These are phyloP conservation scores for Psilopsiagon aymara DNA, from an alignment of 2,113 vertebrate genomes.

Conservation along the genomic window DNA sequence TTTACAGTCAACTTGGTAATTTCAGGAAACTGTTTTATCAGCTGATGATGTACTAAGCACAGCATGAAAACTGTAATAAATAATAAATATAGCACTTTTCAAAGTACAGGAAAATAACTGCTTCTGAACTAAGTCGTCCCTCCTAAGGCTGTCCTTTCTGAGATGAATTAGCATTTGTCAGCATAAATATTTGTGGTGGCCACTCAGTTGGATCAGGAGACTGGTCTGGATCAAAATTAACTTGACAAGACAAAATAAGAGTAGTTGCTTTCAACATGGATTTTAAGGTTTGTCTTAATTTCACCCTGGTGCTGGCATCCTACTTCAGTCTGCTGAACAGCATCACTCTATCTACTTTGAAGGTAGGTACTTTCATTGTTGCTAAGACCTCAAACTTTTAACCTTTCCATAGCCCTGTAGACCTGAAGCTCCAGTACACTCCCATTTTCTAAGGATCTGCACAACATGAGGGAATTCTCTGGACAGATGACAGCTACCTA, in stretches of 20 bases:
- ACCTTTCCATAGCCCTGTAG: neutral
- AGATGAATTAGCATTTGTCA: constrained; percentile 20
- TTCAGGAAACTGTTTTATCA: neutral
- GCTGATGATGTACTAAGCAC: rapidly evolving
- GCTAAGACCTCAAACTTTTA: neutral
- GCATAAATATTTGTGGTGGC: neutral
- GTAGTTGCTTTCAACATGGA: neutral
- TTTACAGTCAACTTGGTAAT: neutral
- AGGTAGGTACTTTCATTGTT: neutral
- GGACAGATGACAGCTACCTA: neutral
- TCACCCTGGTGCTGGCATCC: neutral
- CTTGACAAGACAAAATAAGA: neutral
- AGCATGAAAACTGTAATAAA: neutral
- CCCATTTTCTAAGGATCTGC: neutral
- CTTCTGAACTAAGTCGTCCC: neutral
- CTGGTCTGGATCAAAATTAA: neutral
- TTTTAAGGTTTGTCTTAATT: neutral
- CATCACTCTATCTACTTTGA: neutral
- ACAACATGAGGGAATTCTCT: neutral
- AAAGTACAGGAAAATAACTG: neutral
- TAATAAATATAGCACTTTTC: neutral
- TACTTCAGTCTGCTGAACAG: neutral
- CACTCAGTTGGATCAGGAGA: neutral
- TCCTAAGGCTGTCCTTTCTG: neutral
- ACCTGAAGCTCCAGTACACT: neutral